Evolutionary conservation across 2,797 vertebrate species (phyloP), one percentile per base, ranked within the genome.

Genomic region (Dicrostonyx torquatus): DNA sequence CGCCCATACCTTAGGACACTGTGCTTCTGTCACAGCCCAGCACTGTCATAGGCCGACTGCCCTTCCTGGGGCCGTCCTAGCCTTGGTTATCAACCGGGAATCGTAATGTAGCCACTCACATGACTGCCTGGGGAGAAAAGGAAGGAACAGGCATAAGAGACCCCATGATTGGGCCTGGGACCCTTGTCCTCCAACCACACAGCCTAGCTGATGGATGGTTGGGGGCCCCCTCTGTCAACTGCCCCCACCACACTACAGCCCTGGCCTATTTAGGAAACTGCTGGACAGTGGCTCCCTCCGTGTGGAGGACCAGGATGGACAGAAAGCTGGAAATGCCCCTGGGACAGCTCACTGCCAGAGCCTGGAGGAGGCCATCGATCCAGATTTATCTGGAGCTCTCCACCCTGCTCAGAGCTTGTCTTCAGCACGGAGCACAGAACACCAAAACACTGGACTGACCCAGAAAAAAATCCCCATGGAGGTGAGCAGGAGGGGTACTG

Each of bases 401-500:
- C 34, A 1, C 40, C 15, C 15, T 48, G 37, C 45, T 22, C 72
- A 1, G 31, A 20, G 82, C 29, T n/a, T 13, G 9, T 24, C 43
- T 15, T 34, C 45, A 64, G 73, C 43, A 29, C 2, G 8, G 40
- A 26, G 45, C 17, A 0, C 0, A 4, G 50, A 79, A 20, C 6
- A 7, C 70, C 48, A 1, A 45, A 50, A 53, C 29, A 55, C 37
- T 4, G 60, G 4, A 5, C 68, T 83, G 73, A 43, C 78, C 82
- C 1, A 0, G 50, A 73, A 66, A 68, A 43, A 66, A 40, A 48
- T 11, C 15, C 5, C 0, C 0, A 11, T 1, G 40, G 31, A 48
- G 43, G 17, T 45, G 5, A 11, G 2, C 11, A 14, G 14, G 40
- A 62, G 22, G 5, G 20, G 5, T 5, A 24, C 55, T 34, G 60